phyloP scores from a whole-genome alignment of 2,888 invertebrate genomes.

The Dicycla oo region DNA sequence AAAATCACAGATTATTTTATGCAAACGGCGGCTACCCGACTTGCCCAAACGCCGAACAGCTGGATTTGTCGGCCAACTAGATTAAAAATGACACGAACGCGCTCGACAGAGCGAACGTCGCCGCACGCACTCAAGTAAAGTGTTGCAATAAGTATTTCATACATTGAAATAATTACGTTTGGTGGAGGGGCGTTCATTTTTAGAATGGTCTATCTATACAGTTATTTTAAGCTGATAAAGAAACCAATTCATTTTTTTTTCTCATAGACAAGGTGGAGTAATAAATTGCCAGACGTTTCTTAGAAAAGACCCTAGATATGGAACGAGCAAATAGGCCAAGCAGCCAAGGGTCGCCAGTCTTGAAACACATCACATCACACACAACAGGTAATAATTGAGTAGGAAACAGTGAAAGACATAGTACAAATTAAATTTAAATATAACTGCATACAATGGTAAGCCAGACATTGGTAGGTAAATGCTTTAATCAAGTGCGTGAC shows the following conservation, averaged over 20 bases:
- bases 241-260: neutral
- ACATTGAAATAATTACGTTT: no score
- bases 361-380: neutral
- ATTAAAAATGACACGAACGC: no score
- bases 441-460: constrained; percentile 32
- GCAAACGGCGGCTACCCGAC: no score
- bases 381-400: neutral
- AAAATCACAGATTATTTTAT: no score
- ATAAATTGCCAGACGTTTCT: neutral
- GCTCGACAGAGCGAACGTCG: no score
- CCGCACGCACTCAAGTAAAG: no score
- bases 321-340: neutral
- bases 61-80: no score
- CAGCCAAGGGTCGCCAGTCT: neutral
- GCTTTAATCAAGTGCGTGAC: constrained; percentile 69
- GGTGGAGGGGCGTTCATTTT: no score
- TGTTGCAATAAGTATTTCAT: no score
- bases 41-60: no score
- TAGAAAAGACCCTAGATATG: neutral
- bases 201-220: no score
- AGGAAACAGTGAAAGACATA: neutral
- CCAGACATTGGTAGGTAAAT: constrained; percentile 65
- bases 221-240: neutral
- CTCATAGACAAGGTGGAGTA: neutral
- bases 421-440: constrained; percentile 15